Evolutionary conservation across 2,888 invertebrate genomes (phyloP), one percentile per base, ranked within the genome.

Genomic region (Yponomeuta cagnagella): DNA sequence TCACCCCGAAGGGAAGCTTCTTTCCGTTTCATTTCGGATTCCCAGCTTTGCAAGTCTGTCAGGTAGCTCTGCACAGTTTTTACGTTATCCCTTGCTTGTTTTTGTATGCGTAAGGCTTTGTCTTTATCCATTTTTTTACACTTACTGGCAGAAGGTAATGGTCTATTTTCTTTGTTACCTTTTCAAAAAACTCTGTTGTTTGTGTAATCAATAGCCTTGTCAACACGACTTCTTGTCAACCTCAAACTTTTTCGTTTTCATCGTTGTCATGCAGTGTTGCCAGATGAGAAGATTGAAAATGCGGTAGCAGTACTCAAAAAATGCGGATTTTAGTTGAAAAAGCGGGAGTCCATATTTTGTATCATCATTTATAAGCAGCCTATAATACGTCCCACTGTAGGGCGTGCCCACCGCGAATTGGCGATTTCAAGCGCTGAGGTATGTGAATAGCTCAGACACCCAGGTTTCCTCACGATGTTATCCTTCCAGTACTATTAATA

Each of bases 11-110:
- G 80, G 77, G 94, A 93, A 72, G 91, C 86, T 76, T 96, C 96
- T 87, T 95, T 95, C 74, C 93, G 90, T 87, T 95, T 95, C 95
- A 96, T 96, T 82, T 95, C 94, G 70, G 92, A 86, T 78, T 95
- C 95, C 95, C 95, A 95, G 81, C 92, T 93, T 82, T 94, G 94
- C 79, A 97, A 88, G 80, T 96, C 97, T 75, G 94, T 93, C 83
- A 95, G 90, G 86, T 94, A 96, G 75, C 92, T 93, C 77, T 94
- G 93, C 71, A 96, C 86, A 79, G 95, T 95, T 74, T 94, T 93
- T 43, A 94, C 93, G 88, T 96, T 97, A 77, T 96, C 94, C 75
- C 93, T 93, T 72, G 95, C 92, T 84, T 96, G 94, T 80, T 94
- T 94, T 87, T 96, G 96, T 73, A 97, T 83, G 73, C 94, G 84